A percentile compares a stretch with the other conserved stretches of the same genome.
Evolutionary conservation across 2,888 invertebrate species (phyloP).

Genomic region (Chydorus sphaericus): DNA sequence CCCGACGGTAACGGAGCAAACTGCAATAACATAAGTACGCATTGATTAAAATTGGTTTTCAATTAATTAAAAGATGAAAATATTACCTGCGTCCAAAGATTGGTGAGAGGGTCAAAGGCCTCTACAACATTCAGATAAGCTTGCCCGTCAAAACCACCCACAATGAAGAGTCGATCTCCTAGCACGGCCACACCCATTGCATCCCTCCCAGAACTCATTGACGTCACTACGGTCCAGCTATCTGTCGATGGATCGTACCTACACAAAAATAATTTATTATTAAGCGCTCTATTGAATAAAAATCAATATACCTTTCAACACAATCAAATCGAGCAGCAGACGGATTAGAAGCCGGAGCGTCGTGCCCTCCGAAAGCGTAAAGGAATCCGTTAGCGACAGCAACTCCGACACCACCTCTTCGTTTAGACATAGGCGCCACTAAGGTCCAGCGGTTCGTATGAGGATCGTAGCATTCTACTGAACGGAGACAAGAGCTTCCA

Average conservation of each 20-base stretch:
- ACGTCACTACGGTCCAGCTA: conserved; percentile 72
- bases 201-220: conserved; percentile 68
- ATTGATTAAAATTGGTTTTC: neutral
- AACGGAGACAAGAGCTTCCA: conserved; percentile 74
- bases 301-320: conserved; percentile 56
- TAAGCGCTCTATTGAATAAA: neutral
- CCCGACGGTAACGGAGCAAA: conserved; percentile 64
- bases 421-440: conserved; percentile 71
- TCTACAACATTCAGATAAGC: conserved; percentile 76
- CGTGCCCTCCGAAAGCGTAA: conserved; percentile 86
- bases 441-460: conserved; percentile 66
- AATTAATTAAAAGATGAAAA: neutral
- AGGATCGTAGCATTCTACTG: conserved; percentile 74
- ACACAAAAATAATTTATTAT: conserved; percentile 14
- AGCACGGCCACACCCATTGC: conserved; percentile 75
- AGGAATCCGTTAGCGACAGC: conserved; percentile 75
- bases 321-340: conserved; percentile 70
- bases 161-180: conserved; percentile 63
- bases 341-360: conserved; percentile 76
- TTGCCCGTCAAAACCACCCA: conserved; percentile 85
- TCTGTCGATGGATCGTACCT: conserved; percentile 55
- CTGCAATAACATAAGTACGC: conserved; percentile 31
- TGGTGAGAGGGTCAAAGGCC: conserved; percentile 60
- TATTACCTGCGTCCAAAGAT: conserved; percentile 36
- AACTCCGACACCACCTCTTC: conserved; percentile 78